Evolutionary conservation across 1,140 invertebrate species (phyloP).

Genomic region (Limonius californicus): DNA sequence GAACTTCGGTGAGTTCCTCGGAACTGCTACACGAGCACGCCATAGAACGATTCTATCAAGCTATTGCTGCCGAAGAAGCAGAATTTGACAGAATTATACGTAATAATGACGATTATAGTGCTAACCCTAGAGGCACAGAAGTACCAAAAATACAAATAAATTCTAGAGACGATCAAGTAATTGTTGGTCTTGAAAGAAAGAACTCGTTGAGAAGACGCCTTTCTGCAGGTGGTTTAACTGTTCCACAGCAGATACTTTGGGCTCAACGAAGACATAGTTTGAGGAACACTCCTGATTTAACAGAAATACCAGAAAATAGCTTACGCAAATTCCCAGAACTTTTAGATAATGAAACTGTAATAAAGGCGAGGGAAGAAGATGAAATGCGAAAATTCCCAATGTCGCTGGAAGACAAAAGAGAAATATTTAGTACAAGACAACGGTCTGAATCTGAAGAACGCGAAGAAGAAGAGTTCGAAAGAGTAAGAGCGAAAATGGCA

Average conservation of each 20-base stretch:
- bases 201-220: slow-evolving; percentile 36
- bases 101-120: slow-evolving; percentile 32
- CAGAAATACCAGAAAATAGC: slow-evolving; percentile 26
- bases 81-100: slow-evolving; percentile 47
- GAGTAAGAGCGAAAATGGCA: slow-evolving; percentile 30
- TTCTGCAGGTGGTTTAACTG: slow-evolving; percentile 32
- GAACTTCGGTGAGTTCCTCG: slow-evolving; percentile 74
- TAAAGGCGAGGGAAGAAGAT: background rate
- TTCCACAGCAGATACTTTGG: slow-evolving; percentile 35
- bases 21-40: slow-evolving; percentile 74
- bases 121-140: slow-evolving; percentile 19
- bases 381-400: background rate
- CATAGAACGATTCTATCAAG: slow-evolving; percentile 74
- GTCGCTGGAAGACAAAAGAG: slow-evolving; percentile 24
- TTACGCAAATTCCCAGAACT: slow-evolving; percentile 20
- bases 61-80: slow-evolving; percentile 66
- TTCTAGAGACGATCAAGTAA: slow-evolving; percentile 31
- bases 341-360: slow-evolving; percentile 1
- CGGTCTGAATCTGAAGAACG: slow-evolving; percentile 39
- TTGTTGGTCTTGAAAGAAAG: slow-evolving; percentile 35
- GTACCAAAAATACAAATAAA: slow-evolving; percentile 47
- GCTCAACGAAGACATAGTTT: slow-evolving; percentile 42
- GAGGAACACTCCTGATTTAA: slow-evolving; percentile 39
- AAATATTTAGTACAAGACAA: slow-evolving; percentile 28
- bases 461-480: slow-evolving; percentile 40